Base-by-base conservation (phyloP, 2,888 invertebrate genomes). In the Limnephilus auricula region DNA sequence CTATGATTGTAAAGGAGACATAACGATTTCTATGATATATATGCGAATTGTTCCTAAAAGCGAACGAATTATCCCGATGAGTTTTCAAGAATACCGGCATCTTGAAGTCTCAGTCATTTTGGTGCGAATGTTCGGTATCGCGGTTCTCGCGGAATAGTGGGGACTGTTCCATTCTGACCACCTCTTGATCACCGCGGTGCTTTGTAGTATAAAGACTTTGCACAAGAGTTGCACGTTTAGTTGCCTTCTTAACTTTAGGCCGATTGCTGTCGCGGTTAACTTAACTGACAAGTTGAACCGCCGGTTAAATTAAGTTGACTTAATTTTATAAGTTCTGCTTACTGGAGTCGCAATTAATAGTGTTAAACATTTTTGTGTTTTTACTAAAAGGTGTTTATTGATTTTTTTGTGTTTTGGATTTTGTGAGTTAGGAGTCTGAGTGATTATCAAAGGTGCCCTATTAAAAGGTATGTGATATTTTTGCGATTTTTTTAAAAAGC, bases 181-280 rank as follows among this genome's bases (percentile, higher is more conserved):
- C 65, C 65, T 65, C 65, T 65, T n/a, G 65, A 65, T 65, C 65
- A 6, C 65, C 65, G 25, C 65, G 65, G 65, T 9, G n/a, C 25
- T 65, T n/a, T 65, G 25, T 65, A 65, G 25, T 65, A 65, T 65
- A 65, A 65, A 65, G 65, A 65, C 65, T 65, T 65, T 65, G n/a
- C 65, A 65, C 65, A 65, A 65, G 9, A n/a, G 65, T 65, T 25
- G 25, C 25, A 65, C 65, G 65, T 65, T 65, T 65, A 65, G 65
- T 65, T 65, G 65, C 65, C 65, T 65, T 65, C 65, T 65, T n/a
- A 65, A 65, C 65, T 65, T 65, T 25, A 65, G 65, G 65, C 65
- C 65, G 65, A 65, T 65, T 65, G 65, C 65, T 65, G 65, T 65
- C 65, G 65, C 65, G 65, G 65, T 65, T 65, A 65, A n/a, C 65